Evolutionary conservation across 2,888 invertebrate genomes (phyloP), one percentile per base, ranked within the genome.

Genomic region (Leptogaster cylindrica): DNA sequence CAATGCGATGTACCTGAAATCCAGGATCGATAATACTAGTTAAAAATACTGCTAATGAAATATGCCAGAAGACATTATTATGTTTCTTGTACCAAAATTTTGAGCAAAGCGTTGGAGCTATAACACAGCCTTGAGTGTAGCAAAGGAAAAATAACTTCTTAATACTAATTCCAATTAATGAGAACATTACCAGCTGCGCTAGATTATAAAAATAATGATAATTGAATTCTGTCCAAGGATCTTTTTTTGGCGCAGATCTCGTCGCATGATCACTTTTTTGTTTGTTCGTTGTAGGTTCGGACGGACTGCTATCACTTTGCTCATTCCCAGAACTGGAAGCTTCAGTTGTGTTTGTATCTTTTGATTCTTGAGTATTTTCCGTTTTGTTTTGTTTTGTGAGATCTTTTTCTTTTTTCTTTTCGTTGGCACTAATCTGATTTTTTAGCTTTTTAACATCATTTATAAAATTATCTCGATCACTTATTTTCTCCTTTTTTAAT

Each of bases 141-240:
- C 79, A 76, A 8, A 80, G 73, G 71, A 80, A 80, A 72, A 80
- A 80, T 27, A 80, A 72, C 70, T 80, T 80, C 65, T 75, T 77
- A 41, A 80, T 74, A 63, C 74, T 73, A 16, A 80, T 74, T 2
- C 80, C 80, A 33, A 80, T 72, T 2, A 77, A 63, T 0, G 76
- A 74, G 77, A 89, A 94, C 33, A 89, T 88, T 31, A 83, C 79
- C 79, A 89, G 83, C 76, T 93, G 93, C 7, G 88, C 81, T 25
- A 89, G 78, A 76, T 89, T 89, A 77, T 91, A 94, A 65, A 89
- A 83, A 28, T 79, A 81, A 68, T 79, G 77, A 67, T 77, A 74
- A 69, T 74, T 75, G 12, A 46, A 5, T 16, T 46, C 46, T 20
- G 16, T 8, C 46, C 20, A 18, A 46, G 20, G 8, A 46, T 16